Evolutionary conservation across 2,888 invertebrate genomes (phyloP).

Genomic region (Calephelis perditalis): DNA sequence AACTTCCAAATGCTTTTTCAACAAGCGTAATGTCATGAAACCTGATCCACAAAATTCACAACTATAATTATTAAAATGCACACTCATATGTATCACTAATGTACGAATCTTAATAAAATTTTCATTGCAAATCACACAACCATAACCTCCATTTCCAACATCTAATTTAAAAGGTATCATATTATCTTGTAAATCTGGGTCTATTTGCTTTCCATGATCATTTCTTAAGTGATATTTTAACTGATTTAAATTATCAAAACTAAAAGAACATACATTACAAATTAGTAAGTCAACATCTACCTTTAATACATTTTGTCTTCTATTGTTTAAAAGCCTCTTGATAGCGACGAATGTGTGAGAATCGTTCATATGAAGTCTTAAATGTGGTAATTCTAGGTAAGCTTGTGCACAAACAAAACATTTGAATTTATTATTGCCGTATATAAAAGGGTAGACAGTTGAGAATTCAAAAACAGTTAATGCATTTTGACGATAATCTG

Average conservation of each 20-base stretch:
- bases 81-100: constrained; percentile 69
- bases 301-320: constrained; percentile 60
- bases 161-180: constrained; percentile 64
- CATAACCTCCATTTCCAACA: constrained; percentile 45
- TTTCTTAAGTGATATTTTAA: constrained; percentile 58
- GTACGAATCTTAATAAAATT: constrained; percentile 62
- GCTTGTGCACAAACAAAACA: constrained; percentile 66
- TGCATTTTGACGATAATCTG: constrained; percentile 57
- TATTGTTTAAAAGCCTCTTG: constrained; percentile 59
- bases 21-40: constrained; percentile 61
- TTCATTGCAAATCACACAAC: constrained; percentile 60
- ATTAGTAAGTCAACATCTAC: constrained; percentile 58
- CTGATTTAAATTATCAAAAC: constrained; percentile 42
- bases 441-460: constrained; percentile 65
- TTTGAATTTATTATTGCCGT: constrained; percentile 67
- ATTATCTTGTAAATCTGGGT: constrained; percentile 60
- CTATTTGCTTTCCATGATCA: constrained; percentile 51
- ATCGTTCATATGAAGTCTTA: constrained; percentile 57
- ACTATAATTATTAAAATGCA: constrained; percentile 68
- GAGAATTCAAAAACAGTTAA: constrained; percentile 62
- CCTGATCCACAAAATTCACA: constrained; percentile 69
- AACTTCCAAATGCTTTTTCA: constrained; percentile 67
- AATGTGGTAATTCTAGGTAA: constrained; percentile 50
- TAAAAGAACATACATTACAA: constrained; percentile 53
- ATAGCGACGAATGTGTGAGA: constrained; percentile 53